phyloP scores from a whole-genome alignment of 2,888 invertebrate species.

The Drosophila monieri region DNA sequence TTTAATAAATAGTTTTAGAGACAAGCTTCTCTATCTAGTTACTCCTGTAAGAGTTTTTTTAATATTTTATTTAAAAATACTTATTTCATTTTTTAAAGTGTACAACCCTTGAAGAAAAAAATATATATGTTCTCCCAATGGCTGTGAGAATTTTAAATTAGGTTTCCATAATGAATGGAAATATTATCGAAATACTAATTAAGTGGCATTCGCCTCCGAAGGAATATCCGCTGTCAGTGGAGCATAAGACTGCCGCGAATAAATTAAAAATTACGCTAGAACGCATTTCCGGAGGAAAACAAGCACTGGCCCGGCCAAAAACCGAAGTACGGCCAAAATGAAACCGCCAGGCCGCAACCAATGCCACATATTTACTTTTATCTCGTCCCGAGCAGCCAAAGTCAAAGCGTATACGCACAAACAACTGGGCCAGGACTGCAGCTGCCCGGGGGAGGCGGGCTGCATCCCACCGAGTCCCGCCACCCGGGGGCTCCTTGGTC shows the following conservation, averaged over 20 bases:
- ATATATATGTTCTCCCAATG: not conserved
- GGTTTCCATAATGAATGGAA: slow-evolving; percentile 10
- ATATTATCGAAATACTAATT: slow-evolving; percentile 32
- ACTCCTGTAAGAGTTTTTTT: too few species aligned
- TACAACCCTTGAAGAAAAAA: not conserved
- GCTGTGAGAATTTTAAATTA: slow-evolving; percentile 3
- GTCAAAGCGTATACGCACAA: slow-evolving; percentile 63
- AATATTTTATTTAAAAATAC: too few species aligned
- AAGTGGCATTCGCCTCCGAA: slow-evolving; percentile 33
- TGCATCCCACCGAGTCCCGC: not conserved
- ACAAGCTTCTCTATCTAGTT: too few species aligned
- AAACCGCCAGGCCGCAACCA: slow-evolving; percentile 64
- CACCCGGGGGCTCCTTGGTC: slow-evolving; percentile 21
- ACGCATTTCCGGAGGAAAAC: slow-evolving; percentile 46
- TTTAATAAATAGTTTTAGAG: not conserved
- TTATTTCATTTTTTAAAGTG: not conserved
- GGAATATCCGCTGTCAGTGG: slow-evolving; percentile 11
- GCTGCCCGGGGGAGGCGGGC: slow-evolving; percentile 1
- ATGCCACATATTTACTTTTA: slow-evolving; percentile 78
- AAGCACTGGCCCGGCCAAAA: slow-evolving; percentile 9
- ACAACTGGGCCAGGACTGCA: slow-evolving; percentile 56
- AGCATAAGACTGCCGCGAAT: slow-evolving; percentile 45
- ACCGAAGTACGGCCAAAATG: slow-evolving; percentile 45
- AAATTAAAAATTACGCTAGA: slow-evolving; percentile 68
- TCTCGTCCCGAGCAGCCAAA: slow-evolving; percentile 66